Evolutionary conservation across 2,113 vertebrate genomes (phyloP).

Genomic region (Mesembrinibis cayennensis): DNA sequence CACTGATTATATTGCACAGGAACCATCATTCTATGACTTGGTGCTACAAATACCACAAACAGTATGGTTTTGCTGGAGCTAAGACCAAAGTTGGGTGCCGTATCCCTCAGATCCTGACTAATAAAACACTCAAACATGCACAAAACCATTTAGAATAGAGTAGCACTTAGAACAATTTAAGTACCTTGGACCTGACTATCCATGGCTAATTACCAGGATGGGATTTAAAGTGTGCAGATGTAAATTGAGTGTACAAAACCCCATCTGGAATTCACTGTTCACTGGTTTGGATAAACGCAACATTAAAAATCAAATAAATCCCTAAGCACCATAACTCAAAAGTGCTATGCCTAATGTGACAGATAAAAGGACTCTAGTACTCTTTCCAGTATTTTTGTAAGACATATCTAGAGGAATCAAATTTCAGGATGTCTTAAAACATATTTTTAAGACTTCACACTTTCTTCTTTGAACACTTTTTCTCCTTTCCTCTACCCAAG

Average conservation of each 20-base stretch:
- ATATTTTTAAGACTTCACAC: background rate
- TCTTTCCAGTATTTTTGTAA: background rate
- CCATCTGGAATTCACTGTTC: constrained; percentile 23
- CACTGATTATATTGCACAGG: background rate
- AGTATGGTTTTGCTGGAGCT: background rate
- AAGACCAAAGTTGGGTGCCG: background rate
- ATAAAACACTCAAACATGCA: background rate
- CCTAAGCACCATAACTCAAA: background rate
- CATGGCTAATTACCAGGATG: constrained; percentile 15
- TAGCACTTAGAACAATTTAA: background rate
- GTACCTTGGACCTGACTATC: background rate
- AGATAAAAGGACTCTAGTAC: background rate
- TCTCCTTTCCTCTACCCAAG: background rate
- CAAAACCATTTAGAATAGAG: background rate
- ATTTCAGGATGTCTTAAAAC: background rate
- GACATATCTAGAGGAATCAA: background rate
- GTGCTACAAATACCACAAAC: background rate
- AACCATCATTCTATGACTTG: background rate
- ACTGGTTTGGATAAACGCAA: constrained; percentile 1
- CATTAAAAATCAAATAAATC: constrained; percentile 40
- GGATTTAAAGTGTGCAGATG: background rate
- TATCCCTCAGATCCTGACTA: background rate
- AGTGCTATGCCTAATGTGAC: background rate
- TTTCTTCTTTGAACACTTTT: background rate
- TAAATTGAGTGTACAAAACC: background rate